Conservation (phyloP, 2,888 invertebrate species). For the Drosophila lacicola region DNA sequence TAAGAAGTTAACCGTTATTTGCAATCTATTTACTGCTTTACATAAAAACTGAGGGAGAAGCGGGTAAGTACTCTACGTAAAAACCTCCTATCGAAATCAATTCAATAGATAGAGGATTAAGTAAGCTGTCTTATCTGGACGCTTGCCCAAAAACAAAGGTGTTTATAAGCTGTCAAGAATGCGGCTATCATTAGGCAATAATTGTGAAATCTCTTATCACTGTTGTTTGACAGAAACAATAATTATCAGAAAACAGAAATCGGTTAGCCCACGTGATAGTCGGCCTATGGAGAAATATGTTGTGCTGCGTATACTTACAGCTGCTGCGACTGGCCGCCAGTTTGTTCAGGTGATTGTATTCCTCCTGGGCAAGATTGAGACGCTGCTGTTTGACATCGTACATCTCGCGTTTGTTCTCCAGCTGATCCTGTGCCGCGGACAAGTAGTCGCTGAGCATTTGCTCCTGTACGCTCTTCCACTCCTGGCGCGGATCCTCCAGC, state of each 20-base stretch:
- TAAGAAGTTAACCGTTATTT: not conserved
- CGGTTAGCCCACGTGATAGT: not conserved
- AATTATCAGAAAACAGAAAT: slow-evolving; percentile 22
- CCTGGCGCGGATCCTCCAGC: slow-evolving; percentile 97
- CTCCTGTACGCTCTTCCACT: slow-evolving; percentile 98
- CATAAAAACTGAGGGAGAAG: not conserved
- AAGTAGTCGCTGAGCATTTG: slow-evolving; percentile 98
- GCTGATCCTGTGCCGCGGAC: slow-evolving; percentile 96
- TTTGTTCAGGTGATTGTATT: slow-evolving; percentile 95
- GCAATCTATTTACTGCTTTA: too few species aligned
- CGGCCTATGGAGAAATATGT: slow-evolving; percentile 2
- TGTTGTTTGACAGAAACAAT: slow-evolving; percentile 14
- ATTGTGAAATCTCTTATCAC: slow-evolving; percentile 37
- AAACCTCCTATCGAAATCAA: not conserved
- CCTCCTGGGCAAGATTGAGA: slow-evolving; percentile 96
- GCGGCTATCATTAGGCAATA: slow-evolving; percentile 17
- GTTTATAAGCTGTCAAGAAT: slow-evolving; percentile 3
- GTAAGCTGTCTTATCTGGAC: not conserved
- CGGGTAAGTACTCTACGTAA: not conserved
- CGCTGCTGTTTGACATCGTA: slow-evolving; percentile 98
- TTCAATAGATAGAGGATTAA: too few species aligned
- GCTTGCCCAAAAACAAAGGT: not conserved
- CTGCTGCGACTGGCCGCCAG: slow-evolving; percentile 96
- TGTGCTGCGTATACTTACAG: slow-evolving; percentile 87
- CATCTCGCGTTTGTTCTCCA: slow-evolving; percentile 98